Conservation (phyloP, 2,888 invertebrate genomes). For the Caradrina clavipalpis region DNA sequence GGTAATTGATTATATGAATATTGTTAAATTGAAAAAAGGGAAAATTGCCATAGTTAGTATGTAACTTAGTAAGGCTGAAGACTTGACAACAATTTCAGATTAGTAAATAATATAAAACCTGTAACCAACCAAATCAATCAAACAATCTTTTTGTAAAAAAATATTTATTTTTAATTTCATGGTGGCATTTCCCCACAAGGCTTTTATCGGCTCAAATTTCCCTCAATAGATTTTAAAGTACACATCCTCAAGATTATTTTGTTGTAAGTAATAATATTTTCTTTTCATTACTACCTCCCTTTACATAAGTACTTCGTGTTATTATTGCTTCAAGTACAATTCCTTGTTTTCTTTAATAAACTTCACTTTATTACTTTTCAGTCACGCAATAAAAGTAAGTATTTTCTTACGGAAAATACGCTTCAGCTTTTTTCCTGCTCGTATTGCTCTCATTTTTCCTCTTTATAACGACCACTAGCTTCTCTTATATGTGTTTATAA, state of each 20-base stretch:
- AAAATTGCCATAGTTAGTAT: too few relatives aligned
- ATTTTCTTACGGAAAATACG: slow-evolving; percentile 15
- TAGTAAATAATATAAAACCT: too few relatives aligned
- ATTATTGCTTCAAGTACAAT: slow-evolving; percentile 10
- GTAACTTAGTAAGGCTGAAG: too few relatives aligned
- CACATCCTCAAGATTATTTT: not conserved
- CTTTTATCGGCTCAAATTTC: not conserved
- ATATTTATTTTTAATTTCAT: too few relatives aligned
- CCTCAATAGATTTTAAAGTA: not conserved
- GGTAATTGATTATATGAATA: too few relatives aligned
- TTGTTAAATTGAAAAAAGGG: too few relatives aligned
- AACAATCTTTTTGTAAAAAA: too few relatives aligned
- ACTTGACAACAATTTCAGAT: too few relatives aligned
- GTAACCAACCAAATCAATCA: too few relatives aligned
- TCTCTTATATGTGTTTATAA: too few relatives aligned
- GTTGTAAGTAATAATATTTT: not conserved
- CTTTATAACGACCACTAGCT: slow-evolving; percentile 12
- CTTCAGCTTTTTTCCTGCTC: slow-evolving; percentile 23
- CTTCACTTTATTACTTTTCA: not conserved
- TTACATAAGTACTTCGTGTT: not conserved
- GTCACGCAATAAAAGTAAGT: slow-evolving; percentile 13
- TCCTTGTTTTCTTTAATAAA: slow-evolving; percentile 15
- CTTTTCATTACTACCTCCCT: not conserved
- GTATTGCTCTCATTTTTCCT: slow-evolving; percentile 32
- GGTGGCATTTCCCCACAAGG: not conserved